A percentile compares a stretch with the other conserved stretches of the same genome.
These are phyloP conservation scores for Umimayanthus chanpuru DNA, from an alignment of 92 coral and sea anemone species.

Conservation along the genomic window DNA sequence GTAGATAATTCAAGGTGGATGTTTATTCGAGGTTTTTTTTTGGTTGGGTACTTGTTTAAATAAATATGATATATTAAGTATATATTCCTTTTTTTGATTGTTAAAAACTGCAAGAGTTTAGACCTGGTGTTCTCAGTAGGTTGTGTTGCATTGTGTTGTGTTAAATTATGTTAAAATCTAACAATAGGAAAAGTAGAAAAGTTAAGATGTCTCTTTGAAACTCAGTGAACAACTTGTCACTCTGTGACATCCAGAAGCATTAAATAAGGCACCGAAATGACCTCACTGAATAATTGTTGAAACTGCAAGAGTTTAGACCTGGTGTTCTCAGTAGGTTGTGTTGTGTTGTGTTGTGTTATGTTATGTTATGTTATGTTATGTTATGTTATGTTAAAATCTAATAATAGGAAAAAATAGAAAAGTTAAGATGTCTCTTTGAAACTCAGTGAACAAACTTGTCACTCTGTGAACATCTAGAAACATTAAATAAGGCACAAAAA, in stretches of 20 bases:
- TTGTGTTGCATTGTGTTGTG: background rate
- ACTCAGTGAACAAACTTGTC: background rate
- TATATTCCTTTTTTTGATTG: too few relatives aligned
- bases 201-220: background rate
- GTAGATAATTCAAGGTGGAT: too few relatives aligned
- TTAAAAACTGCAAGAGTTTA: background rate
- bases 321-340: conserved; percentile 1
- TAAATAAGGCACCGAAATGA: background rate
- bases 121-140: background rate
- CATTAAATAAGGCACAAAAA: background rate
- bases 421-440: background rate
- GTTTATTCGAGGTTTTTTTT: too few relatives aligned
- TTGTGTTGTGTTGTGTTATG: too few relatives aligned
- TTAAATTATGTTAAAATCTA: background rate
- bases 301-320: background rate
- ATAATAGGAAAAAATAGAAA: too few relatives aligned
- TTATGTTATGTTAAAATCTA: background rate
- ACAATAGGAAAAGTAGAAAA: too few relatives aligned
- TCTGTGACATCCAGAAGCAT: conserved; percentile 2
- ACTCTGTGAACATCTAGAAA: conserved; percentile 1
- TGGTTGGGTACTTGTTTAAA: too few relatives aligned
- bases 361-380: background rate
- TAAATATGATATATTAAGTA: too few relatives aligned
- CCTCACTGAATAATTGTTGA: conserved; percentile 2
- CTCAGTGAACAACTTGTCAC: conserved; percentile 5